Percentiles rank a stretch among this genome's conserved stretches.
Conservation (phyloP, 2,113 vertebrate genomes). For the Lepisosteus osseus region DNA sequence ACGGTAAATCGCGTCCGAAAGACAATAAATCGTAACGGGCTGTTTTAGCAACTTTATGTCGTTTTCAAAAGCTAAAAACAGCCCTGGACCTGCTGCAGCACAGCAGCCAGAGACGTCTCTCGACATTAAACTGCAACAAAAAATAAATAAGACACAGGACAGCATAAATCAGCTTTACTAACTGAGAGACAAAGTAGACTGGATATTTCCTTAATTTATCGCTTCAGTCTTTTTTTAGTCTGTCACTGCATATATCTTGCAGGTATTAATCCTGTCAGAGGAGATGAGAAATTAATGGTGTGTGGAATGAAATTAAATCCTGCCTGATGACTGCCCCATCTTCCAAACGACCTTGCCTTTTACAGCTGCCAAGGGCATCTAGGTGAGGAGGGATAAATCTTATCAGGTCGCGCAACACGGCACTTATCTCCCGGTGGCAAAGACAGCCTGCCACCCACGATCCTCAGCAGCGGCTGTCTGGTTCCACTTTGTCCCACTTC, state of each 20-base stretch:
- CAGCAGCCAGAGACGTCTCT: too few species aligned
- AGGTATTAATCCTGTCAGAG: slow-evolving; percentile 39
- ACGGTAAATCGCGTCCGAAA: too few species aligned
- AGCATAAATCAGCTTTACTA: slow-evolving; percentile 10
- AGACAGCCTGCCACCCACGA: too few species aligned
- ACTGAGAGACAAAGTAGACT: background rate
- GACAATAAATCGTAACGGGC: too few species aligned
- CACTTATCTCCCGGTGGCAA: too few species aligned
- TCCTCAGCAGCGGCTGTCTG: too few species aligned
- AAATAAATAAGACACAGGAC: background rate
- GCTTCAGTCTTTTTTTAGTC: slow-evolving; percentile 32
- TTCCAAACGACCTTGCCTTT: slow-evolving; percentile 39
- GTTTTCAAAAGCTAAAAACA: too few species aligned
- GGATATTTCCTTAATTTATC: slow-evolving; percentile 8
- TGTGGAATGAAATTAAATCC: slow-evolving; percentile 52
- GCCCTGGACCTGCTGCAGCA: too few species aligned
- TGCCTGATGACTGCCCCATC: slow-evolving; percentile 35
- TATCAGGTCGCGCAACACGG: too few species aligned
- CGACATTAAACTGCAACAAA: background rate
- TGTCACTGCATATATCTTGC: slow-evolving; percentile 38
- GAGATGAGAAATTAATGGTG: slow-evolving; percentile 53
- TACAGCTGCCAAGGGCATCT: slow-evolving; percentile 37
- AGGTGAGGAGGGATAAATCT: slow-evolving; percentile 26
- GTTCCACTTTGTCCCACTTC: too few species aligned
- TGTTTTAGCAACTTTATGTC: too few species aligned